A percentile compares a stretch with the other conserved stretches of the same genome.
These are phyloP conservation scores for Martes martes DNA, from an alignment of 2,113 vertebrate species.

Conservation along the genomic window DNA sequence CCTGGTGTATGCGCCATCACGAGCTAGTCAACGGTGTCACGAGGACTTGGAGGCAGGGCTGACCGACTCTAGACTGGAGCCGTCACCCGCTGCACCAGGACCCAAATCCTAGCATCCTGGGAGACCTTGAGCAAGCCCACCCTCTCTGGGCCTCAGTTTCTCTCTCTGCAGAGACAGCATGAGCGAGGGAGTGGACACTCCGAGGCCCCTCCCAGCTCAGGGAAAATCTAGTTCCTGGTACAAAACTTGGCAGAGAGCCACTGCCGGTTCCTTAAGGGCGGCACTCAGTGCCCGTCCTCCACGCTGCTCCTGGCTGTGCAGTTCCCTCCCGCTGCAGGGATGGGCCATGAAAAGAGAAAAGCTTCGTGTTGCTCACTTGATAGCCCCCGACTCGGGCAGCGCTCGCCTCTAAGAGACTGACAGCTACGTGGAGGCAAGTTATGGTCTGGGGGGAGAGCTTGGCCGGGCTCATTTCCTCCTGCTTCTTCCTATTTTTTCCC, in stretches of 20 bases:
- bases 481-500: conserved; percentile 23
- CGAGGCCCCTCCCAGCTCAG: not conserved
- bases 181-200: not conserved
- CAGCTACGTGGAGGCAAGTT: not conserved
- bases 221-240: not conserved
- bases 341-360: fast-evolving
- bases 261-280: not conserved
- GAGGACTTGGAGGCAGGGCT: fast-evolving
- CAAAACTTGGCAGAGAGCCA: not conserved
- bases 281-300: not conserved
- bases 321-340: not conserved
- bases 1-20: fast-evolving
- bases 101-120: fast-evolving
- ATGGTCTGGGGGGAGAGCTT: not conserved
- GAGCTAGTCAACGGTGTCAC: fast-evolving
- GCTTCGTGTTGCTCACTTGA: not conserved
- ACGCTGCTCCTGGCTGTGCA: not conserved
- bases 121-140: not conserved
- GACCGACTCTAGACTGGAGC: not conserved
- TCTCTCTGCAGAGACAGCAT: not conserved
- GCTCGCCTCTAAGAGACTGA: not conserved
- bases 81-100: not conserved
- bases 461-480: not conserved
- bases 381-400: not conserved
- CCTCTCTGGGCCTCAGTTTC: not conserved